These are phyloP conservation scores for Diplodus sargus DNA, from an alignment of 2,797 vertebrate species.

Conservation along the genomic window DNA sequence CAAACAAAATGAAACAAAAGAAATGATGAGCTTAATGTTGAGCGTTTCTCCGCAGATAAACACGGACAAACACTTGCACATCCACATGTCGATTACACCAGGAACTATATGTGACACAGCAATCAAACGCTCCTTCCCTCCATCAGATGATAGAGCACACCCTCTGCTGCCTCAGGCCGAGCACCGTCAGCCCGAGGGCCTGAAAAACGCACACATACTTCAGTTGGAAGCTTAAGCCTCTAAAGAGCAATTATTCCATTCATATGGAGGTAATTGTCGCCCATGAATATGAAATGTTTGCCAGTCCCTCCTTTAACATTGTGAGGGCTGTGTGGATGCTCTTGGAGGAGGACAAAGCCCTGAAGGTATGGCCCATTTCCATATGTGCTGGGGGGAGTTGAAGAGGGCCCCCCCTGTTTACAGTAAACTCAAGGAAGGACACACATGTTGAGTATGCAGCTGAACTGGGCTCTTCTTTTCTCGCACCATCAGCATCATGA, in stretches of 20 bases:
- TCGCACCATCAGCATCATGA: constrained; percentile 6
- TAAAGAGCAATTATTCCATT: constrained; percentile 82
- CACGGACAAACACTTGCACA: neutral
- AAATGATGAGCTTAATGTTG: constrained; percentile 42
- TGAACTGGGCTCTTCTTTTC: constrained; percentile 51
- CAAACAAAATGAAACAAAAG: constrained; percentile 47
- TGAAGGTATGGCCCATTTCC: constrained; percentile 82
- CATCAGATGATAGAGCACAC: constrained; percentile 50
- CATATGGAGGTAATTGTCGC: constrained; percentile 79
- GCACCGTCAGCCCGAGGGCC: constrained; percentile 67
- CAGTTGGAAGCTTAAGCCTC: constrained; percentile 79
- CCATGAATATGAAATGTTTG: constrained; percentile 86
- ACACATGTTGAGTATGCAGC: constrained; percentile 48
- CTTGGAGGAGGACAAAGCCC: constrained; percentile 74
- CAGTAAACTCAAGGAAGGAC: constrained; percentile 76
- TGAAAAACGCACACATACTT: constrained; percentile 68
- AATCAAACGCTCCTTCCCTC: constrained; percentile 17
- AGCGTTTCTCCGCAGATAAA: constrained; percentile 34
- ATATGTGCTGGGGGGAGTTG: constrained; percentile 76
- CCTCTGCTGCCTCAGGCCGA: constrained; percentile 42
- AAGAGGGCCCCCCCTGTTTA: constrained; percentile 77
- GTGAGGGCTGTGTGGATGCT: constrained; percentile 68
- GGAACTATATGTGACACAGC: neutral
- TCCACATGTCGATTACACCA: neutral
- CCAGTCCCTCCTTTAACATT: constrained; percentile 75